Conservation (phyloP, 2,113 vertebrate genomes). For the Stegostoma tigrinum region DNA sequence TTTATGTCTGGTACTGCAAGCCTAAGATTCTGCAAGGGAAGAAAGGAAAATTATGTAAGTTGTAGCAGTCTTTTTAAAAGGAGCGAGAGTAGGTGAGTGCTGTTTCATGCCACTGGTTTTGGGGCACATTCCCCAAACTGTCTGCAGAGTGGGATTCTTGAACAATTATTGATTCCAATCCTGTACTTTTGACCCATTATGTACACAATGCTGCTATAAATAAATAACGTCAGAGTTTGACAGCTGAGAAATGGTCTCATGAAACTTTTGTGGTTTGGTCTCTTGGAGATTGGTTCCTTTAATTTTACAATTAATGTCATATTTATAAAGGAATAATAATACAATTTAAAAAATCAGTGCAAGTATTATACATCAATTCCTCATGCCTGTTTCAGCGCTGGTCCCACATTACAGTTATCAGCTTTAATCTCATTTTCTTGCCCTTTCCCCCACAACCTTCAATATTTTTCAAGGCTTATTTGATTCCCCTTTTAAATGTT, state of each 20-base stretch:
- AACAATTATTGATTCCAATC: not conserved
- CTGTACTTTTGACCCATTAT: not conserved
- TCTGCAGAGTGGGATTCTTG: not conserved
- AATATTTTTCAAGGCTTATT: constrained; percentile 4
- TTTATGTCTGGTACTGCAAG: not conserved
- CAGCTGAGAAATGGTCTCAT: not conserved
- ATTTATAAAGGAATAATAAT: not conserved
- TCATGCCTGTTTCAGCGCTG: not conserved
- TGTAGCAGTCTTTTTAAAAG: not conserved
- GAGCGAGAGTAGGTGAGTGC: not conserved
- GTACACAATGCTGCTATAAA: not conserved
- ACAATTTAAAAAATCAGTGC: not conserved
- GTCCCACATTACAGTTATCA: not conserved
- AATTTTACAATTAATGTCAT: not conserved
- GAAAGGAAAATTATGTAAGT: not conserved
- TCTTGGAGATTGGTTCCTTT: not conserved
- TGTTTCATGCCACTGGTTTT: not conserved
- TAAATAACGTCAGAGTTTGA: not conserved
- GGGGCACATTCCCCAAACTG: not conserved
- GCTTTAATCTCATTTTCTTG: not conserved
- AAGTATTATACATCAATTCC: not conserved
- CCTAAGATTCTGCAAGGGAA: not conserved
- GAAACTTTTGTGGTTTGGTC: not conserved
- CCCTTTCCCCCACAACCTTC: not conserved
- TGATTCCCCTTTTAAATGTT: not conserved